phyloP scores from a whole-genome alignment of 2,113 vertebrate species.

The Calyptommatus sinebrachiatus region DNA sequence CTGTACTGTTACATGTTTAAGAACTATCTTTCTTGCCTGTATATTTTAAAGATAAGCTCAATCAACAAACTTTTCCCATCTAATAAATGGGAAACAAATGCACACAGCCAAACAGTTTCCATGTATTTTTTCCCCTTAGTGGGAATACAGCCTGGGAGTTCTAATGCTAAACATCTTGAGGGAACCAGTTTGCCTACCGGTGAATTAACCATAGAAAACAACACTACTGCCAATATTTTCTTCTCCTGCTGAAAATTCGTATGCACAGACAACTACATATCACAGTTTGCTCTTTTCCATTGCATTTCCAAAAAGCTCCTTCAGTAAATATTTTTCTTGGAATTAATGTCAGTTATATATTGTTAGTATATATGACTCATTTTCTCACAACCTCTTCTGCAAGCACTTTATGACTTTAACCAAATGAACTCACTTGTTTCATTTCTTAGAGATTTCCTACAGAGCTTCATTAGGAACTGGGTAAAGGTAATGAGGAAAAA shows the following conservation, averaged over 20 bases:
- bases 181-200: too few relatives aligned
- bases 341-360: neutral
- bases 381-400: neutral
- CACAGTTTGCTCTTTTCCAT: neutral
- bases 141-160: too few relatives aligned
- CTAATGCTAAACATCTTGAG: neutral
- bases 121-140: too few relatives aligned
- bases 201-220: neutral
- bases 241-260: neutral
- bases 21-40: too few relatives aligned
- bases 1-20: too few relatives aligned
- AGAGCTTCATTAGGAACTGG: neutral
- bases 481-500: neutral
- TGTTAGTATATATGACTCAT: neutral
- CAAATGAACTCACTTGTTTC: neutral
- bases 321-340: neutral
- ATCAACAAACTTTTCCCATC: too few relatives aligned
- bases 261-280: neutral
- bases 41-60: too few relatives aligned
- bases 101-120: too few relatives aligned
- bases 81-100: too few relatives aligned
- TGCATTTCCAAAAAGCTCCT: neutral
- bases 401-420: neutral
- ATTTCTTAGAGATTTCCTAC: slow-evolving; percentile 1
- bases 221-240: neutral